Conservation (phyloP, 2,113 vertebrate species). For the Polyodon spathula region DNA sequence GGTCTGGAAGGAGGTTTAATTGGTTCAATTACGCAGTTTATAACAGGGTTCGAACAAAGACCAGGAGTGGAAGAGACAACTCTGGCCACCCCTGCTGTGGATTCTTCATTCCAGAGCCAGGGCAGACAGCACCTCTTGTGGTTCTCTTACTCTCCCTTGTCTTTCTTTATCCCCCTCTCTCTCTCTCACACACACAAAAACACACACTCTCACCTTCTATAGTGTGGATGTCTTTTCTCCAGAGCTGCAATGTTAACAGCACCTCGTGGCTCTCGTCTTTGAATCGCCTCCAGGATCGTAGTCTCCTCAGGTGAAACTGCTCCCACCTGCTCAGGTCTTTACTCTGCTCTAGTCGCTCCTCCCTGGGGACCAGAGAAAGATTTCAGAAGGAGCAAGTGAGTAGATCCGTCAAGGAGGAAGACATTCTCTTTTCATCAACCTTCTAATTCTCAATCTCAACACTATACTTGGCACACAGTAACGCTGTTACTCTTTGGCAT, state of each 20-base stretch:
- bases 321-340: slow-evolving; percentile 47
- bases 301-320: slow-evolving; percentile 56
- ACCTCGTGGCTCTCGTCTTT: slow-evolving; percentile 43
- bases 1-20: no score
- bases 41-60: no score
- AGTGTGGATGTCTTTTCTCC: slow-evolving; percentile 69
- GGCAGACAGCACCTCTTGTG: no score
- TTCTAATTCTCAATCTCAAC: no score
- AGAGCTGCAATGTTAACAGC: slow-evolving; percentile 63
- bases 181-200: background rate
- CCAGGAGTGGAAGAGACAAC: no score
- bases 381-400: background rate
- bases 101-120: background rate
- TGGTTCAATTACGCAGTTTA: no score
- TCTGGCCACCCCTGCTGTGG: no score
- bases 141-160: no score
- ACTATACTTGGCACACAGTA: no score
- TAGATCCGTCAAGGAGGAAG: background rate
- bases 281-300: slow-evolving; percentile 55
- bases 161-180: no score
- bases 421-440: background rate
- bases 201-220: slow-evolving; percentile 53
- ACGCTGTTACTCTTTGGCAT: no score
- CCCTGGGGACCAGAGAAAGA: slow-evolving; percentile 22
- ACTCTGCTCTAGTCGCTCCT: slow-evolving; percentile 32